Conservation (phyloP, 2,888 invertebrate genomes). For the Papilio demoleus region DNA sequence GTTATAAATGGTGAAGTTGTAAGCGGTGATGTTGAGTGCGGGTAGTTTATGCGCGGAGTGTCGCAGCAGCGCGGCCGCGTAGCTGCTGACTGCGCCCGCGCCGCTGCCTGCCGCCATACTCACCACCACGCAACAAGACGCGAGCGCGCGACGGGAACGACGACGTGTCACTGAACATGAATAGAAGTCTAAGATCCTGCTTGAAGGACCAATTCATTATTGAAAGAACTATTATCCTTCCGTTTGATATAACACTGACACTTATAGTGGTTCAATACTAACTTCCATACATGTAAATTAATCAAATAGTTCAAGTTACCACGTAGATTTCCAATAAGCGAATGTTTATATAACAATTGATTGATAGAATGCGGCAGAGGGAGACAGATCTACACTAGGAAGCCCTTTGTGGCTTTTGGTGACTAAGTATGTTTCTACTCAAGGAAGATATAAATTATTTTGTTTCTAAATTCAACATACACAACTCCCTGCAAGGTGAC, state of each 20-base stretch:
- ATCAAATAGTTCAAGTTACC: neutral
- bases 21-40: constrained; percentile 67
- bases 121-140: constrained; percentile 66
- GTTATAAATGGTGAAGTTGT: constrained; percentile 71
- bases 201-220: neutral
- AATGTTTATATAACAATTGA: too few relatives aligned
- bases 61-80: constrained; percentile 70
- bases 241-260: neutral
- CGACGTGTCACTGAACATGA: constrained; percentile 63
- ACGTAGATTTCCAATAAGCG: too few relatives aligned
- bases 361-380: too few relatives aligned
- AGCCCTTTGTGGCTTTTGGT: too few relatives aligned
- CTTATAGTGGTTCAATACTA: neutral
- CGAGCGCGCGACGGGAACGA: constrained; percentile 66
- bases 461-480: constrained; percentile 54
- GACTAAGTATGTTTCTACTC: too few relatives aligned
- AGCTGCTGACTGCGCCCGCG: constrained; percentile 74
- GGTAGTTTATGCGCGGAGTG: constrained; percentile 69
- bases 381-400: too few relatives aligned
- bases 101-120: constrained; percentile 72
- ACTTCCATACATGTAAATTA: neutral
- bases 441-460: neutral
- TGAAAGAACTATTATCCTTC: neutral
- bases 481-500: constrained; percentile 68
- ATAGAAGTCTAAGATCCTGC: neutral